phyloP scores from a whole-genome alignment of 2,888 invertebrate species.

The Heliconius charithonia region DNA sequence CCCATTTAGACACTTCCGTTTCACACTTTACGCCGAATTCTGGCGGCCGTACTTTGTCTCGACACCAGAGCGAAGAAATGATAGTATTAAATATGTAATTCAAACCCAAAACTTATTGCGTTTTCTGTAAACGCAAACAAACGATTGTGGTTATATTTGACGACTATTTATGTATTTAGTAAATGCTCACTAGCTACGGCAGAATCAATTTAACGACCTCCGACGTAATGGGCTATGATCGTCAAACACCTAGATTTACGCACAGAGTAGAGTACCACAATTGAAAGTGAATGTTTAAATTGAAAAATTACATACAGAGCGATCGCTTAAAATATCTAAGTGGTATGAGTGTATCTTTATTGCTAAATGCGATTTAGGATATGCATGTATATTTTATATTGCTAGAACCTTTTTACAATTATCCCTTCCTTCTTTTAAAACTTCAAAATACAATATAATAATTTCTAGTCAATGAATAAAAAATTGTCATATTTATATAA shows the following conservation, averaged over 20 bases:
- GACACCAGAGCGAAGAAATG: no score
- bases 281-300: constrained; percentile 19
- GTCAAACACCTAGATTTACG: constrained; percentile 16
- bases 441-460: no score
- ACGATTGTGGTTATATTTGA: no score
- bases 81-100: no score
- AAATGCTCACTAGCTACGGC: not conserved
- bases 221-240: not conserved
- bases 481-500: no score
- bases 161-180: not conserved
- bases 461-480: no score
- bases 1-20: no score
- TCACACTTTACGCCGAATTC: no score
- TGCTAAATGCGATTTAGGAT: not conserved
- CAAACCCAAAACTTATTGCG: not conserved
- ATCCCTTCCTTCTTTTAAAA: no score
- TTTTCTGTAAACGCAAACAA: no score
- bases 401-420: no score
- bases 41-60: no score
- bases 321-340: constrained; percentile 1
- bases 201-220: constrained; percentile 3
- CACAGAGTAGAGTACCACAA: constrained; percentile 11
- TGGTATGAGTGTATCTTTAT: constrained; percentile 13
- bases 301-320: constrained; percentile 17
- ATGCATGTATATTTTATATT: not conserved